Evolutionary conservation across 2,888 invertebrate genomes (phyloP).

Genomic region (Corythucha ciliata): DNA sequence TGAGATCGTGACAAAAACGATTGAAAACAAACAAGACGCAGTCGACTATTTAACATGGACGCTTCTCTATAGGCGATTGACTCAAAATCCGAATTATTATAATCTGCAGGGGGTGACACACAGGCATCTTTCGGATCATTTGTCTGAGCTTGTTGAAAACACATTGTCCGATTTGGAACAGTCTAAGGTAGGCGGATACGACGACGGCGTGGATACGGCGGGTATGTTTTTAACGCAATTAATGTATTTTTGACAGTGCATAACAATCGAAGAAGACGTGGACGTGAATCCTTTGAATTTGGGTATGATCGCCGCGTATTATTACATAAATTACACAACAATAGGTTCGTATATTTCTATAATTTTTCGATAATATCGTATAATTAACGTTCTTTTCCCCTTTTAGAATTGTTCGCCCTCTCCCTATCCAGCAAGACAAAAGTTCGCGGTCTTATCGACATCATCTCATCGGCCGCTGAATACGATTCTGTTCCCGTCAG

Average conservation of each 20-base stretch:
- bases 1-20: constrained; percentile 98
- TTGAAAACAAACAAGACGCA: constrained; percentile 99
- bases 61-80: constrained; percentile 88
- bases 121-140: constrained; percentile 92
- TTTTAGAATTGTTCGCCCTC: constrained; percentile 84
- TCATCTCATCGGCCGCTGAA: constrained; percentile 95
- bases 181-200: constrained; percentile 54
- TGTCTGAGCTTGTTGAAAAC: constrained; percentile 94
- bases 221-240: not conserved
- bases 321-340: constrained; percentile 98
- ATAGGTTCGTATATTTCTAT: constrained; percentile 55
- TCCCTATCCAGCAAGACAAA: constrained; percentile 96
- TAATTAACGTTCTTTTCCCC: constrained; percentile 37
- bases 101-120: constrained; percentile 95
- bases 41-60: constrained; percentile 99
- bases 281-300: constrained; percentile 92
- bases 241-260: constrained; percentile 50
- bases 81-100: constrained; percentile 99
- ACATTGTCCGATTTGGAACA: constrained; percentile 90
- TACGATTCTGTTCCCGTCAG: constrained; percentile 89
- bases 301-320: constrained; percentile 99
- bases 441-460: constrained; percentile 91
- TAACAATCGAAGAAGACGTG: constrained; percentile 96
- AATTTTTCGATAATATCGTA: constrained; percentile 1
- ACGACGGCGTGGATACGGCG: not conserved